Evolutionary conservation across 2,888 invertebrate genomes (phyloP).

Genomic region (Hemistola chrysoprasaria): DNA sequence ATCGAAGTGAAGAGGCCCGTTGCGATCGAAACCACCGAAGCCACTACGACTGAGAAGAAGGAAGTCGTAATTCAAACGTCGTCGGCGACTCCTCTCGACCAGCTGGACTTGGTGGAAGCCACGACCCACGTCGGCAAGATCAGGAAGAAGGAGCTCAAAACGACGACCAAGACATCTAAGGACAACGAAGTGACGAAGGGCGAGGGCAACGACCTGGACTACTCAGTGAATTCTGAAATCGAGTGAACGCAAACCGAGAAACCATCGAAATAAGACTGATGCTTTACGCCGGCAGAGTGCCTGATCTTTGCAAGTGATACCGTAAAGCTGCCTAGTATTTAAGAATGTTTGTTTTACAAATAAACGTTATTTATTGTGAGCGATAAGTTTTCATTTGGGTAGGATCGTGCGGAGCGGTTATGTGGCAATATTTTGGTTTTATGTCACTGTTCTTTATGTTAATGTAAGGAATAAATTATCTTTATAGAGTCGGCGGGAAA

Average conservation of each 20-base stretch:
- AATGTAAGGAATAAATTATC: constrained; percentile 40
- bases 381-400: constrained; percentile 42
- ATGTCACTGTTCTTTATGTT: constrained; percentile 36
- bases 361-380: constrained; percentile 69
- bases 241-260: constrained; percentile 44
- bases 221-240: constrained; percentile 45
- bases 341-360: constrained; percentile 55
- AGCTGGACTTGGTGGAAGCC: constrained; percentile 56
- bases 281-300: constrained; percentile 33
- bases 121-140: constrained; percentile 71
- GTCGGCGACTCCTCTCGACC: constrained; percentile 46
- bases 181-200: constrained; percentile 72
- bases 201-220: constrained; percentile 63
- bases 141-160: constrained; percentile 73
- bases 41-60: constrained; percentile 33
- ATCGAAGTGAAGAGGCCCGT: constrained; percentile 54
- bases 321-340: constrained; percentile 17
- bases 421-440: constrained; percentile 40
- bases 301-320: constrained; percentile 15
- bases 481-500: constrained; percentile 30
- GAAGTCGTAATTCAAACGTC: constrained; percentile 35
- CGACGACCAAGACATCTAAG: constrained; percentile 56
- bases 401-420: constrained; percentile 27
- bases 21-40: constrained; percentile 28
- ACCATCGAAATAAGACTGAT: constrained; percentile 61